These are phyloP conservation scores for Papilio elwesi DNA, from an alignment of 2,888 invertebrate genomes.

Conservation along the genomic window DNA sequence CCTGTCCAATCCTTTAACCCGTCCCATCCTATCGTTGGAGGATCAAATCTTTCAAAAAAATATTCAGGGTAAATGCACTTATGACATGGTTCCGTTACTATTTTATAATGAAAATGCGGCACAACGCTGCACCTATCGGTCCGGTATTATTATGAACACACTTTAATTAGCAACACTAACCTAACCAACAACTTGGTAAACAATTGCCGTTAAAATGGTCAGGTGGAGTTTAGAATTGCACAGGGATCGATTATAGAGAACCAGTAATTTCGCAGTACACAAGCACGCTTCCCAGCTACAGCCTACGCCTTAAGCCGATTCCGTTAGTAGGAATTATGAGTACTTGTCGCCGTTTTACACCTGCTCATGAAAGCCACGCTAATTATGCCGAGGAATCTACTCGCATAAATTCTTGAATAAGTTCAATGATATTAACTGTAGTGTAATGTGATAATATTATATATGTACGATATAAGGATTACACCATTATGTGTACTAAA, in stretches of 20 bases:
- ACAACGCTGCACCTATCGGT: constrained; percentile 9
- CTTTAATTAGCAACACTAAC: constrained; percentile 36
- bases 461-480: not conserved
- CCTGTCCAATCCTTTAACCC: no score
- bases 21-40: no score
- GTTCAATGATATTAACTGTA: constrained; percentile 33
- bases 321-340: constrained; percentile 80
- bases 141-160: constrained; percentile 29
- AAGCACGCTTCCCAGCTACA: constrained; percentile 73
- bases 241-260: constrained; percentile 71
- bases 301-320: constrained; percentile 70
- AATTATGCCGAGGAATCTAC: constrained; percentile 63
- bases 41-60: no score
- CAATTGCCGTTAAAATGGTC: constrained; percentile 63
- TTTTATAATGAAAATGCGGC: constrained; percentile 16
- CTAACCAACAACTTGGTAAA: constrained; percentile 47
- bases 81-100: constrained; percentile 1
- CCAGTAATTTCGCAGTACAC: constrained; percentile 75
- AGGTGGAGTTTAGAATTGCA: constrained; percentile 72
- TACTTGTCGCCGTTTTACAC: constrained; percentile 70
- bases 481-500: not conserved
- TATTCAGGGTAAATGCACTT: not conserved
- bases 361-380: constrained; percentile 78
- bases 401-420: constrained; percentile 40
- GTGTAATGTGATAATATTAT: not conserved